Evolutionary conservation across 35 echinoderm and acorn worm genomes (phyloP).

Genomic region (Heliocidaris erythrogramma): DNA sequence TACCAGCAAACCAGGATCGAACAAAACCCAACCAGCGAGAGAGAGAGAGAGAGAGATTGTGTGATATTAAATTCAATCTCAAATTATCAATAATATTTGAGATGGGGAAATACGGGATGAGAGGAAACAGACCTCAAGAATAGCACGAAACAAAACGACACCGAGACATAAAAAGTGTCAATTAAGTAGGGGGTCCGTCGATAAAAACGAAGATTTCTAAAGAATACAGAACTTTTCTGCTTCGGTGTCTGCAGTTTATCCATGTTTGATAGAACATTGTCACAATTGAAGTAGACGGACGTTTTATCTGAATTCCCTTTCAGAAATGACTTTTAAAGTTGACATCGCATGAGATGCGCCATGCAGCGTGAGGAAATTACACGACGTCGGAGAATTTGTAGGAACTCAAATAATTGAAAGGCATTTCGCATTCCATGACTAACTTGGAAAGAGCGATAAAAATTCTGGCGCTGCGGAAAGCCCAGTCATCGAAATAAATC

Average conservation of each 20-base stretch:
- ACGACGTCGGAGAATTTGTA: background rate
- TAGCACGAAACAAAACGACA: background rate
- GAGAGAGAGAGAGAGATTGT: too few relatives aligned
- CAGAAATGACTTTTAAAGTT: background rate
- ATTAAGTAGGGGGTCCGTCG: background rate
- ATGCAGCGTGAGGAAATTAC: background rate
- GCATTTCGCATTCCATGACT: background rate
- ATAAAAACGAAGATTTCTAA: background rate
- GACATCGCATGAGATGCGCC: background rate
- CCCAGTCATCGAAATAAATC: background rate
- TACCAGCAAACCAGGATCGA: too few relatives aligned
- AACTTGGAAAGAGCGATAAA: background rate
- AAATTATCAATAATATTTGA: too few relatives aligned
- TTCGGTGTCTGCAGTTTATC: background rate
- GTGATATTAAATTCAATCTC: too few relatives aligned
- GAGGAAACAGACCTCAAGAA: too few relatives aligned
- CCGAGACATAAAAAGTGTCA: too few relatives aligned
- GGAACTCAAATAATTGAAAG: background rate
- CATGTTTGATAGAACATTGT: background rate
- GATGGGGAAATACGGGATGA: too few relatives aligned
- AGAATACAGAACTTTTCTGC: background rate
- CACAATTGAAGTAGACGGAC: background rate
- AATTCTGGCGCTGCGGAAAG: background rate
- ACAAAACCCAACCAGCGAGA: too few relatives aligned
- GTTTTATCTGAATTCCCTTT: background rate